phyloP scores from a whole-genome alignment of 2,797 vertebrate genomes.

The Smutsia gigantea region DNA sequence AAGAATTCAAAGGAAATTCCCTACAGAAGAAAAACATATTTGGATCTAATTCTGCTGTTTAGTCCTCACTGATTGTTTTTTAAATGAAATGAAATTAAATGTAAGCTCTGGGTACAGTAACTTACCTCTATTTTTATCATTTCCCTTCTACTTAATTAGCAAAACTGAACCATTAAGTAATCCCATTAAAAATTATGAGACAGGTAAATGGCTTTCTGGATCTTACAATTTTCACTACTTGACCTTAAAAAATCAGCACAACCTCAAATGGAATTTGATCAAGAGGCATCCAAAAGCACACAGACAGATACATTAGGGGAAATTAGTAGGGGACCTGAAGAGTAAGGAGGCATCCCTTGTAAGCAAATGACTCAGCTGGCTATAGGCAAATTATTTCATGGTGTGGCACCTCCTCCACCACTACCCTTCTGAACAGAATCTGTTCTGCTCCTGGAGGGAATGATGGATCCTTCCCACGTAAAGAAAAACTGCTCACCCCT shows the following conservation, averaged over 20 bases:
- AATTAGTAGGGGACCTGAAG: background rate
- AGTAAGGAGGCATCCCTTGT: background rate
- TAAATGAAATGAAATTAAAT: constrained; percentile 69
- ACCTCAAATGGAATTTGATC: constrained; percentile 43
- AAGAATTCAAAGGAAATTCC: constrained; percentile 63
- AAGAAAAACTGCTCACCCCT: background rate
- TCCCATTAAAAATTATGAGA: background rate
- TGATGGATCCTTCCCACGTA: background rate
- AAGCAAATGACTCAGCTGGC: background rate
- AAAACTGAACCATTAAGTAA: constrained; percentile 63
- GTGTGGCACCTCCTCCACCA: background rate
- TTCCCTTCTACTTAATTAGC: constrained; percentile 62
- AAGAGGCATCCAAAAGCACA: constrained; percentile 27
- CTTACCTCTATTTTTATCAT: constrained; percentile 66
- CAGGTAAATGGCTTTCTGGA: constrained; percentile 57
- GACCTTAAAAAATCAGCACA: constrained; percentile 62
- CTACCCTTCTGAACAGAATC: background rate
- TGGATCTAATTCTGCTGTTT: constrained; percentile 54
- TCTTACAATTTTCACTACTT: constrained; percentile 46
- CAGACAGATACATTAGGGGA: background rate
- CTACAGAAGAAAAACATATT: constrained; percentile 68
- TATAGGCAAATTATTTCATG: background rate
- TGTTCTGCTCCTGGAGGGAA: background rate
- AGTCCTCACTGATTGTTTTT: constrained; percentile 15
- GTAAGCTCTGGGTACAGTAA: constrained; percentile 65